Conservation (phyloP, 92 coral and sea anemone genomes). For the Heliopora coerulea region DNA sequence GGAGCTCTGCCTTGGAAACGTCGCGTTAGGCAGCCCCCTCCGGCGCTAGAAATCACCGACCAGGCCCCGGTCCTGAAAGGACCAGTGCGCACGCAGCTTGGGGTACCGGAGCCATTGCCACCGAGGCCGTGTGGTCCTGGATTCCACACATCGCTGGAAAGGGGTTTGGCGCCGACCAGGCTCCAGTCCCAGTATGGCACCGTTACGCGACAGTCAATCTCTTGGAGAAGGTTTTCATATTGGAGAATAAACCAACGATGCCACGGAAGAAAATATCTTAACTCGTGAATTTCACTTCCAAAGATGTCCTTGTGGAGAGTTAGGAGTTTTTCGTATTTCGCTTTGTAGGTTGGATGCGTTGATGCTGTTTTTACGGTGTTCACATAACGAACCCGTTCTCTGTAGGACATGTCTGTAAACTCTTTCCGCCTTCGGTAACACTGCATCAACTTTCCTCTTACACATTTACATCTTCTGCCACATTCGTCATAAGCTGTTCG, state of each 20-base stretch:
- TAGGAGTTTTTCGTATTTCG: constrained; percentile 51
- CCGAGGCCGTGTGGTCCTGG: constrained; percentile 49
- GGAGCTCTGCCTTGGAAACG: constrained; percentile 69
- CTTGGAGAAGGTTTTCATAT: constrained; percentile 77
- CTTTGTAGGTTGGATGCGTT: constrained; percentile 57
- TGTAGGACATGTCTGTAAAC: constrained; percentile 57
- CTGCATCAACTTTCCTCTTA: constrained; percentile 40
- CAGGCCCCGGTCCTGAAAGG: constrained; percentile 72
- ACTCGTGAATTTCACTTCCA: constrained; percentile 60
- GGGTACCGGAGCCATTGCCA: constrained; percentile 63
- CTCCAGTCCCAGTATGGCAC: constrained; percentile 86
- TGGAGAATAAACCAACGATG: constrained; percentile 80
- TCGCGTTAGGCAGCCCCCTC: constrained; percentile 65
- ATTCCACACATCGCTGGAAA: constrained; percentile 29
- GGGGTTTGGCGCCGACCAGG: constrained; percentile 11
- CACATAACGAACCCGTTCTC: constrained; percentile 59
- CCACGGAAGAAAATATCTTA: constrained; percentile 70
- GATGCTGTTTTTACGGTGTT: constrained; percentile 57
- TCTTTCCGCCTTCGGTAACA: constrained; percentile 69
- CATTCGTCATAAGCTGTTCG: constrained; percentile 50
- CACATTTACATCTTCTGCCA: constrained; percentile 53
- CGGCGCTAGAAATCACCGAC: constrained; percentile 38
- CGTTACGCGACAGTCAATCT: constrained; percentile 72
- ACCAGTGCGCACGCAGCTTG: constrained; percentile 69
- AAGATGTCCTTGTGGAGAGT: constrained; percentile 48